Percentiles rank a stretch among this genome's conserved stretches.
These are phyloP conservation scores for Caenorhabditis sp. DNA, from an alignment of 2,888 invertebrate species.

Conservation along the genomic window DNA sequence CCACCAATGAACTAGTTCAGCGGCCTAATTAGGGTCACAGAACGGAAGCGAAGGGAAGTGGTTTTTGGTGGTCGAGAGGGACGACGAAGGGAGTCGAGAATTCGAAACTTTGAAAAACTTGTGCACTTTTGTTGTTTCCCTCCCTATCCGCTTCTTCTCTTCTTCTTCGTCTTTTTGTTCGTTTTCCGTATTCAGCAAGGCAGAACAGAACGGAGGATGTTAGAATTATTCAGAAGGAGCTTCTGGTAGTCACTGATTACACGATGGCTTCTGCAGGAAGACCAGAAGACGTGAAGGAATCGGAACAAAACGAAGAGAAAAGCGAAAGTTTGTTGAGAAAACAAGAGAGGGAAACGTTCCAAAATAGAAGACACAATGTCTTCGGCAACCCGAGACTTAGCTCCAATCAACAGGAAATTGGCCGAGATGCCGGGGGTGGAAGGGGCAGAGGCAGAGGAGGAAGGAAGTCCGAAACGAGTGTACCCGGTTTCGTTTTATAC, in stretches of 20 bases:
- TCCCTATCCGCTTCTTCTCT: neutral
- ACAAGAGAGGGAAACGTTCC: conserved; percentile 28
- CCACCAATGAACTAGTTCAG: too few relatives aligned
- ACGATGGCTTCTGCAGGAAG: neutral
- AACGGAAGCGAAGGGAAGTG: neutral
- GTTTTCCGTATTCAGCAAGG: neutral
- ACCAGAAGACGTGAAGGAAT: conserved; percentile 4
- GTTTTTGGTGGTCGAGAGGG: conserved; percentile 8
- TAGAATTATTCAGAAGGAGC: neutral
- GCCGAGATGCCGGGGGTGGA: conserved; percentile 3
- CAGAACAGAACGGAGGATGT: neutral
- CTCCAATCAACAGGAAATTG: conserved; percentile 54
- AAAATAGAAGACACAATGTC: conserved; percentile 19
- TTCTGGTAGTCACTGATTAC: neutral
- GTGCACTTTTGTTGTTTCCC: neutral
- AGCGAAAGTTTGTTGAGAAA: conserved; percentile 2
- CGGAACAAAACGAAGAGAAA: neutral
- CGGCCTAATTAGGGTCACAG: conserved; percentile 19
- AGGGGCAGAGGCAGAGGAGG: conserved; percentile 14
- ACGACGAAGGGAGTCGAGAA: too few relatives aligned
- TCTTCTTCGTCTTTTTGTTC: neutral
- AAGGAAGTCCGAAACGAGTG: conserved; percentile 57
- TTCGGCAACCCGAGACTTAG: conserved; percentile 4
- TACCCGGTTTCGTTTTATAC: conserved; percentile 57
- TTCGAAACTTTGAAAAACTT: conserved; percentile 9